Evolutionary conservation across 2,113 vertebrate genomes (phyloP).

Genomic region (Tychaedon coryphoeus): DNA sequence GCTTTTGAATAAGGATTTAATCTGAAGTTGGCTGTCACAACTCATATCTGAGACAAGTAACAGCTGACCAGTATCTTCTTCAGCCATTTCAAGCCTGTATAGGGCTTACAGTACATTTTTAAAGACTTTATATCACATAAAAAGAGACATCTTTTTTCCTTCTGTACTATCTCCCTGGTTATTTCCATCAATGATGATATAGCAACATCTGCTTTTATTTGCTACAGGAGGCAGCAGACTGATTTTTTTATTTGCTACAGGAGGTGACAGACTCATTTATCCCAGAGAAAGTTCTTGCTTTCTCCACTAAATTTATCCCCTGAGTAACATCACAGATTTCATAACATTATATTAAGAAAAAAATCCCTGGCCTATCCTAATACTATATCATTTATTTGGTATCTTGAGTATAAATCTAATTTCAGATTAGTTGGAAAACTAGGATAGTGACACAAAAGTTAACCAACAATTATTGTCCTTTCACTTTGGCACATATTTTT

Average conservation of each 20-base stretch:
- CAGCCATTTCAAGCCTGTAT: neutral
- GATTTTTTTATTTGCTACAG: neutral
- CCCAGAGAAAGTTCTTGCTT: neutral
- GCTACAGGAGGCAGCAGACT: neutral
- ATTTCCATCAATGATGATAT: neutral
- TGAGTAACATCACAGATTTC: neutral
- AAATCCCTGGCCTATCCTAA: neutral
- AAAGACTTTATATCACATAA: neutral
- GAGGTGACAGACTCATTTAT: neutral
- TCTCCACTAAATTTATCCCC: neutral
- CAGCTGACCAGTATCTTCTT: neutral
- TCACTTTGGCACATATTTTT: neutral
- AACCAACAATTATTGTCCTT: neutral
- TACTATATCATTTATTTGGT: neutral
- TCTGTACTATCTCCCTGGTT: neutral
- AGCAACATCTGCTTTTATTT: constrained; percentile 19
- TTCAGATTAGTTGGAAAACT: neutral
- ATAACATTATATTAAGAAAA: neutral
- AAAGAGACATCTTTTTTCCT: neutral
- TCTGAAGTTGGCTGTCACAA: neutral
- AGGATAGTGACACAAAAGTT: neutral
- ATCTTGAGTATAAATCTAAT: neutral
- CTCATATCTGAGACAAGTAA: neutral
- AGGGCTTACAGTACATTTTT: neutral
- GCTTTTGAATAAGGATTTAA: neutral